phyloP scores from a whole-genome alignment of 64 coral and sea anemone species.

The Montipora foliosa region DNA sequence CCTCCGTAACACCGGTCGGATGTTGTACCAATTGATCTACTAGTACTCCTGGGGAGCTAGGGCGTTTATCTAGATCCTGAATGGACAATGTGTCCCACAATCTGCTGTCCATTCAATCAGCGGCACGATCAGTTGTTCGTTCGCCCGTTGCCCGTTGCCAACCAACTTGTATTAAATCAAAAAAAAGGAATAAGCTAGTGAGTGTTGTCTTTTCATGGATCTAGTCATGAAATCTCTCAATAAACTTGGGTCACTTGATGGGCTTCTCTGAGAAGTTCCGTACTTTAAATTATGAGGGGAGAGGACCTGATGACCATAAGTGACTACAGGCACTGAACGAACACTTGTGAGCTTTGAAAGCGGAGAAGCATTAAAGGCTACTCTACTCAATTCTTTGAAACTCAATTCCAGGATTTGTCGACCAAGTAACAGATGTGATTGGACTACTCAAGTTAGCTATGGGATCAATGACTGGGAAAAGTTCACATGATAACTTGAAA shows the following conservation, averaged over 20 bases:
- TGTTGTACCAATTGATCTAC: background rate
- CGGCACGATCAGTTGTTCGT: too few species aligned
- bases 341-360: background rate
- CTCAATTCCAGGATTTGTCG: background rate
- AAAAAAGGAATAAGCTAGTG: background rate
- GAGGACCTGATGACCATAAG: background rate
- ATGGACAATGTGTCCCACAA: too few species aligned
- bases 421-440: background rate
- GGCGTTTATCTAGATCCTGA: too few species aligned
- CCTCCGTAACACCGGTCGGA: too few species aligned
- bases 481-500: background rate
- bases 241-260: constrained; percentile 7
- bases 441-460: background rate
- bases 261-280: background rate
- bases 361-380: background rate
- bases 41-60: too few species aligned
- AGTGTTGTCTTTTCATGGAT: constrained; percentile 39
- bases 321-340: background rate
- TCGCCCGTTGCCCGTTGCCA: too few species aligned
- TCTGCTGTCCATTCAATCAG: too few species aligned
- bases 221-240: constrained; percentile 7
- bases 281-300: background rate
- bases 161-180: too few species aligned
- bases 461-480: background rate
- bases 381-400: background rate